These are phyloP conservation scores for Ectropis crepuscularia DNA, from an alignment of 2,888 invertebrate genomes.

Conservation along the genomic window DNA sequence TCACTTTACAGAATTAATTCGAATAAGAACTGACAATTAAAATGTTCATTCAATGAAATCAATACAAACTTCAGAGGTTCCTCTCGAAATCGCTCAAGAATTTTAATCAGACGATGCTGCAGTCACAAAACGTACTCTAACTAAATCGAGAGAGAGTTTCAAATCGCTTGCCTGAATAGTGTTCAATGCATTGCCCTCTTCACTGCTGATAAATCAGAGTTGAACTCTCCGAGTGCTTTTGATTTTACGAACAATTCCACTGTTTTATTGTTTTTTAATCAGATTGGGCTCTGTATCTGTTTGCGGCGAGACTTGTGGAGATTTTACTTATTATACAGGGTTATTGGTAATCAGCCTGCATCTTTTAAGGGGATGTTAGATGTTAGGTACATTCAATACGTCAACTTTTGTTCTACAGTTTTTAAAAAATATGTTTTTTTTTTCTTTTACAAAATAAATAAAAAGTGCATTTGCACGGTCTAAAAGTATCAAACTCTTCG, in stretches of 20 bases:
- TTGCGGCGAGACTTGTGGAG: neutral
- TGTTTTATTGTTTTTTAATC: constrained; percentile 18
- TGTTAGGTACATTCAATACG: too few species aligned
- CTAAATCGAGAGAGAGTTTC: neutral
- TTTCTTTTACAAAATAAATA: too few species aligned
- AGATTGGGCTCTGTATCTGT: constrained; percentile 5
- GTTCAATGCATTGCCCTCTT: constrained; percentile 18
- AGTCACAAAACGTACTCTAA: constrained; percentile 1
- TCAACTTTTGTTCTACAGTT: too few species aligned
- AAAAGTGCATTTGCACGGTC: too few species aligned
- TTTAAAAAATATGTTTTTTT: too few species aligned
- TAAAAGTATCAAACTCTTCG: too few species aligned
- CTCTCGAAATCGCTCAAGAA: constrained; percentile 6
- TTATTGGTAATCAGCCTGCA: too few species aligned
- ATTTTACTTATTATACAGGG: too few species aligned
- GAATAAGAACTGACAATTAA: constrained; percentile 12
- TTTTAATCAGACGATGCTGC: neutral
- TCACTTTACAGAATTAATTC: neutral
- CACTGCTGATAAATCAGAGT: constrained; percentile 14
- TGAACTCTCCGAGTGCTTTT: constrained; percentile 14
- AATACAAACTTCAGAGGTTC: constrained; percentile 9
- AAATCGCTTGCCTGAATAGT: neutral
- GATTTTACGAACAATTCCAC: constrained; percentile 10
- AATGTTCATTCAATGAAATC: constrained; percentile 16
- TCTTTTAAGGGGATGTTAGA: too few species aligned